Conservation (phyloP, 2,888 invertebrate genomes). For the Nemotelus pantherinus region DNA sequence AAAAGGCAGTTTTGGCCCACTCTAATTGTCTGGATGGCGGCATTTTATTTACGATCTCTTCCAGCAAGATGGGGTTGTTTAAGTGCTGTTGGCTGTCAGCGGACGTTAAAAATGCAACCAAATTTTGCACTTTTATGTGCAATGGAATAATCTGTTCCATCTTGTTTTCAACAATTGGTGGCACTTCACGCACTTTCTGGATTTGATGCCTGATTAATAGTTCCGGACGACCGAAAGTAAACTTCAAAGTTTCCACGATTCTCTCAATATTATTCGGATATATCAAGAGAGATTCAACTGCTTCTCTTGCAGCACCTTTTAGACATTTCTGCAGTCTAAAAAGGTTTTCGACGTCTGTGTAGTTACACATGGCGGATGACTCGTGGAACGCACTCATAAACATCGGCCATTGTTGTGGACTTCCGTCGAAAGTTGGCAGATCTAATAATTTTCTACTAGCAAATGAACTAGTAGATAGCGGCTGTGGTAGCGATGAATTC, state of each 20-base stretch:
- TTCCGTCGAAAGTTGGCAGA: slow-evolving; percentile 36
- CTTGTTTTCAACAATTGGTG: slow-evolving; percentile 31
- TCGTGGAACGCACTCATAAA: slow-evolving; percentile 43
- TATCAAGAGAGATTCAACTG: slow-evolving; percentile 46
- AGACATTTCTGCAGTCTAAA: slow-evolving; percentile 42
- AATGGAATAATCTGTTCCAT: slow-evolving; percentile 42
- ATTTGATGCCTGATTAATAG: slow-evolving; percentile 46
- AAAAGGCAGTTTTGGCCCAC: slow-evolving; percentile 45
- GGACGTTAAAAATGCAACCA: slow-evolving; percentile 42
- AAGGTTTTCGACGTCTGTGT: slow-evolving; percentile 42
- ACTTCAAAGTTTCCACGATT: slow-evolving; percentile 47
- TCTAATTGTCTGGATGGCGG: slow-evolving; percentile 44
- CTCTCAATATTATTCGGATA: slow-evolving; percentile 46
- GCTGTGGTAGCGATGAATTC: neutral
- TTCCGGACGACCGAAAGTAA: slow-evolving; percentile 50
- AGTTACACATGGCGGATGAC: slow-evolving; percentile 26
- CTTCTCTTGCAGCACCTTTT: slow-evolving; percentile 24
- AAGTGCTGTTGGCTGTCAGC: slow-evolving; percentile 42
- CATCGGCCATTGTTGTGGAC: slow-evolving; percentile 46
- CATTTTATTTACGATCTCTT: too few species aligned
- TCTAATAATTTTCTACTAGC: slow-evolving; percentile 28
- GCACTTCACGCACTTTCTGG: slow-evolving; percentile 43
- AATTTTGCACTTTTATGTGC: slow-evolving; percentile 42
- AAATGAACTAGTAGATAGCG: neutral
- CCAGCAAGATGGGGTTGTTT: slow-evolving; percentile 49